Evolutionary conservation across 2,113 vertebrate genomes (phyloP).

Genomic region (Rhadina sibilatrix): DNA sequence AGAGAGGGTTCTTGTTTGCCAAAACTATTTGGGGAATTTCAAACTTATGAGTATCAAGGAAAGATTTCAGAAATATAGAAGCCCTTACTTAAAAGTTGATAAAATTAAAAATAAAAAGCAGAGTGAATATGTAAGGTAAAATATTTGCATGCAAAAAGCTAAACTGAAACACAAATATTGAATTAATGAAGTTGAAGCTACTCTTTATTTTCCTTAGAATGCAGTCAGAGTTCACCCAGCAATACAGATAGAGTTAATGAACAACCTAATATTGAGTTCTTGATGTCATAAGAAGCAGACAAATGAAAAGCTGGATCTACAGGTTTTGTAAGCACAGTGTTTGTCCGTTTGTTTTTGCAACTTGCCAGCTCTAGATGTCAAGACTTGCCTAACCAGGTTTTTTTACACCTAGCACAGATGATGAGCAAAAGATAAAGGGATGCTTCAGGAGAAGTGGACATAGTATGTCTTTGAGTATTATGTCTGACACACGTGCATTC

Average conservation of each 20-base stretch:
- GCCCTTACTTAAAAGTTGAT: neutral
- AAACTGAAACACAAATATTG: neutral
- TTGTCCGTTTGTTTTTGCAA: neutral
- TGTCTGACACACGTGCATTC: neutral
- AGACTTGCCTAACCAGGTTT: neutral
- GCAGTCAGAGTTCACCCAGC: neutral
- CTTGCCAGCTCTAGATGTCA: neutral
- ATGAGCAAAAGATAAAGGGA: neutral
- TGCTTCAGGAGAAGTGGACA: neutral
- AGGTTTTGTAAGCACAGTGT: neutral
- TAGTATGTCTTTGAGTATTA: neutral
- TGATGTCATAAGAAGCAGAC: neutral
- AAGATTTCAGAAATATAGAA: neutral
- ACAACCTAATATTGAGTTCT: neutral
- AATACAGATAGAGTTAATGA: neutral
- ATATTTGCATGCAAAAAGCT: neutral
- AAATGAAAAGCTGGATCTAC: neutral
- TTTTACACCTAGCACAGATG: neutral
- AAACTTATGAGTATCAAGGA: neutral
- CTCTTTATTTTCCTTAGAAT: neutral
- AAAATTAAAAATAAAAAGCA: neutral
- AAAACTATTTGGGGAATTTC: neutral
- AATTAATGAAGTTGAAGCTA: neutral
- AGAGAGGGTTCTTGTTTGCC: neutral
- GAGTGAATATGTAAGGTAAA: neutral